A percentile compares a stretch with the other conserved stretches of the same genome.
Evolutionary conservation across 2,797 vertebrate genomes (phyloP).

Genomic region (Eulemur mongoz): DNA sequence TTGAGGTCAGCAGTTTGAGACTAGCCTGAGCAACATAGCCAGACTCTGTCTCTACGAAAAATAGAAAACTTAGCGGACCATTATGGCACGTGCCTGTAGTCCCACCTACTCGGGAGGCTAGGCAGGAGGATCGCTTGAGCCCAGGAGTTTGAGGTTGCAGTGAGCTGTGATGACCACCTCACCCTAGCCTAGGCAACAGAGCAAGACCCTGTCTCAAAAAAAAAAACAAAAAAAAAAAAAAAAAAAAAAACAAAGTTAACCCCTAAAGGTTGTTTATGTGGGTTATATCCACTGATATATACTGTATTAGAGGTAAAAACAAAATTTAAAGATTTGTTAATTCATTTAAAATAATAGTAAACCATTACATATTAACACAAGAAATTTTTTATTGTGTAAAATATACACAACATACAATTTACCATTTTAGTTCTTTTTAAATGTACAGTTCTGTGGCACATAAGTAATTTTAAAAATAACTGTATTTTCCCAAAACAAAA

Average conservation of each 20-base stretch:
- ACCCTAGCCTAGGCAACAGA: too few relatives aligned
- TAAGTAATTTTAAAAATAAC: neutral
- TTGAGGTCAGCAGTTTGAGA: too few relatives aligned
- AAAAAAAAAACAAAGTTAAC: neutral
- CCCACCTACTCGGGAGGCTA: too few relatives aligned
- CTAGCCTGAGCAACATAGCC: too few relatives aligned
- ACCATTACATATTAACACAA: neutral
- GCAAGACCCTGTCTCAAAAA: too few relatives aligned
- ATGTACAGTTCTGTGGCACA: neutral
- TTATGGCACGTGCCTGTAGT: too few relatives aligned
- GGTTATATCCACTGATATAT: neutral
- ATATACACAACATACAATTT: neutral
- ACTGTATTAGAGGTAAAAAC: neutral
- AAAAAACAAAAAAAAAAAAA: too few relatives aligned
- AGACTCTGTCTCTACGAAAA: too few relatives aligned
- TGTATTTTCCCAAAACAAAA: neutral
- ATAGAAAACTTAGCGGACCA: too few relatives aligned
- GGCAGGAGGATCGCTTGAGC: too few relatives aligned
- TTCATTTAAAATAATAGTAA: neutral
- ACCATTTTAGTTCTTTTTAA: neutral
- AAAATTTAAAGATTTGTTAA: neutral
- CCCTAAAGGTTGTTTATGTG: neutral
- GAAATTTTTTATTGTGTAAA: conserved; percentile 23
- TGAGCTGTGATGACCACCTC: too few relatives aligned
- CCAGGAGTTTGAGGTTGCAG: too few relatives aligned